Conservation (phyloP, 2,113 vertebrate species). For the Balaeniceps rex region DNA sequence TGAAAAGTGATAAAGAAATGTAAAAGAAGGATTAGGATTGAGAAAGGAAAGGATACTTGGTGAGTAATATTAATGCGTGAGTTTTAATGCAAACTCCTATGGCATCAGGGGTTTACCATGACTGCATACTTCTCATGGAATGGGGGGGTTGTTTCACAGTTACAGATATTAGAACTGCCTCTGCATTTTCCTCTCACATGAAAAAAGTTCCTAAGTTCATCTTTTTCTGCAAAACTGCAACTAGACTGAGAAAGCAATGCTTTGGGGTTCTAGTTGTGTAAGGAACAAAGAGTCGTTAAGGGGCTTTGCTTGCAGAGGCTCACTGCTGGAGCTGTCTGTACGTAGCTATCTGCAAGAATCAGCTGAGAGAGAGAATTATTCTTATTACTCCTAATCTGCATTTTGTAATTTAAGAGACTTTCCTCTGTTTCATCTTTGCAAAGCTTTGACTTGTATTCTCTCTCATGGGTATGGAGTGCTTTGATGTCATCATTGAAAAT, state of each 20-base stretch:
- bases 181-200: fast-evolving
- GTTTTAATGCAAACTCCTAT: too few species aligned
- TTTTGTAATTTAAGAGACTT: not conserved
- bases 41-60: not conserved
- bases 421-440: not conserved
- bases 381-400: not conserved
- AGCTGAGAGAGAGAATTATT: not conserved
- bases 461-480: not conserved
- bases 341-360: not conserved
- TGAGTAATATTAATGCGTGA: not conserved
- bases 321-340: not conserved
- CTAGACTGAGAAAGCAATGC: not conserved
- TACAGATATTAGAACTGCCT: not conserved
- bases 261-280: not conserved
- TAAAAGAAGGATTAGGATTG: not conserved
- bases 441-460: not conserved
- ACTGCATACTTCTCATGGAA: not conserved
- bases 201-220: not conserved
- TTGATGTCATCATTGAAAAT: not conserved
- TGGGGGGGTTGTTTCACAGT: not conserved
- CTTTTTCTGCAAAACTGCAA: not conserved
- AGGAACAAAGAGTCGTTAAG: not conserved
- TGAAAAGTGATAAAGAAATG: not conserved
- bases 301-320: not conserved
- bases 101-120: not conserved